A percentile compares a stretch with the other conserved stretches of the same genome.
Evolutionary conservation across 2,888 invertebrate genomes (phyloP).

Genomic region (Chelonus formosanus): DNA sequence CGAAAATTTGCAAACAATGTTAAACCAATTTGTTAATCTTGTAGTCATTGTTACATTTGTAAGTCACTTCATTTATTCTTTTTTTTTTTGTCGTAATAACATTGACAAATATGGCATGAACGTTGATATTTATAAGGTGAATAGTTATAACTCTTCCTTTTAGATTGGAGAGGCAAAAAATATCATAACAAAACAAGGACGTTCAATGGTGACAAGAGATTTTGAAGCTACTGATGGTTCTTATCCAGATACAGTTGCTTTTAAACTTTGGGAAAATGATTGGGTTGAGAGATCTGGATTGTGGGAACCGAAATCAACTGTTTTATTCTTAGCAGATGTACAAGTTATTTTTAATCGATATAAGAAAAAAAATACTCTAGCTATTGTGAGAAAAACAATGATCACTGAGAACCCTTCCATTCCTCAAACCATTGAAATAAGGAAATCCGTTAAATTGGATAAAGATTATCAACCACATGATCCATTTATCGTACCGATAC

Average conservation of each 20-base stretch:
- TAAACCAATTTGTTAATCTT: slow-evolving; percentile 71
- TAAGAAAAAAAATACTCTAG: slow-evolving; percentile 51
- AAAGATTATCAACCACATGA: slow-evolving; percentile 47
- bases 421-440: slow-evolving; percentile 70
- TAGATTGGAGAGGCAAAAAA: slow-evolving; percentile 71
- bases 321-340: slow-evolving; percentile 77
- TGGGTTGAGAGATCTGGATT: slow-evolving; percentile 73
- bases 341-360: slow-evolving; percentile 67
- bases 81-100: too few relatives aligned
- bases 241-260: slow-evolving; percentile 69
- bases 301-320: slow-evolving; percentile 76
- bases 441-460: slow-evolving; percentile 47
- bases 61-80: slow-evolving; percentile 29
- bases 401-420: slow-evolving; percentile 79
- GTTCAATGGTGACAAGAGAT: slow-evolving; percentile 71
- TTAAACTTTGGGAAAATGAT: slow-evolving; percentile 77
- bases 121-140: too few relatives aligned
- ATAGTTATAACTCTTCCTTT: neutral
- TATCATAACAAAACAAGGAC: slow-evolving; percentile 72
- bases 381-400: slow-evolving; percentile 66
- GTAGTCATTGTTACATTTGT: slow-evolving; percentile 74
- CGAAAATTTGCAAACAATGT: slow-evolving; percentile 61
- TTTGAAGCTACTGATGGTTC: slow-evolving; percentile 73
- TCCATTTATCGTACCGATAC: slow-evolving; percentile 56
- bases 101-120: too few relatives aligned